These are phyloP conservation scores for Anoplopoma fimbria DNA, from an alignment of 2,113 vertebrate species.

Conservation along the genomic window DNA sequence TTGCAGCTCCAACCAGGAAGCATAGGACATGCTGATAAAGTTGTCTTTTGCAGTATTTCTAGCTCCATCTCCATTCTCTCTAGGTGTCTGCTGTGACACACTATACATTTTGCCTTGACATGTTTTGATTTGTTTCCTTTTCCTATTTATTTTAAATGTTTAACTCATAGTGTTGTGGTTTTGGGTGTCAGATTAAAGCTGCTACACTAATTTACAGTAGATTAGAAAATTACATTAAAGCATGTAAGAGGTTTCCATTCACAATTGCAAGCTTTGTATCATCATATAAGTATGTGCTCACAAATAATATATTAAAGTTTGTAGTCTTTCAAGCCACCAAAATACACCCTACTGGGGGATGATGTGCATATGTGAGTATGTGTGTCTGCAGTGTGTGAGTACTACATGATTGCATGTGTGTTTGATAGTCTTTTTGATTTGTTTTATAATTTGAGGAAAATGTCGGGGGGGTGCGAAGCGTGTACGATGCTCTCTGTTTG, in stretches of 20 bases:
- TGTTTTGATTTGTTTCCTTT: neutral
- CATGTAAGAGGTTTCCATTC: conserved; percentile 3
- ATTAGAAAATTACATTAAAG: conserved; percentile 12
- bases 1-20: conserved; percentile 78
- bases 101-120: neutral
- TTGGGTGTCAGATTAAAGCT: conserved; percentile 9
- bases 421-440: conserved; percentile 40
- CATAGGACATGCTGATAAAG: conserved; percentile 63
- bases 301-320: neutral
- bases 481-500: conserved; percentile 79
- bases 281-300: neutral
- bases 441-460: conserved; percentile 49
- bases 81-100: conserved; percentile 9
- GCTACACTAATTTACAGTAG: neutral
- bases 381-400: conserved; percentile 22
- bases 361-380: neutral
- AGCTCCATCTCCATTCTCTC: conserved; percentile 9
- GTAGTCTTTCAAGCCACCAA: conserved; percentile 2
- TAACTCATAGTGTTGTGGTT: neutral
- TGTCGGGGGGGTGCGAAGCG: conserved; percentile 50
- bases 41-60: conserved; percentile 18
- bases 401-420: conserved; percentile 4
- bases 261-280: conserved; percentile 4
- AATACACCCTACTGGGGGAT: conserved; percentile 5
- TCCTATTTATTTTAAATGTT: neutral